Evolutionary conservation across 37 sponge, comb jelly and placozoan genomes (phyloP).

Genomic region (Geodia barretti): DNA sequence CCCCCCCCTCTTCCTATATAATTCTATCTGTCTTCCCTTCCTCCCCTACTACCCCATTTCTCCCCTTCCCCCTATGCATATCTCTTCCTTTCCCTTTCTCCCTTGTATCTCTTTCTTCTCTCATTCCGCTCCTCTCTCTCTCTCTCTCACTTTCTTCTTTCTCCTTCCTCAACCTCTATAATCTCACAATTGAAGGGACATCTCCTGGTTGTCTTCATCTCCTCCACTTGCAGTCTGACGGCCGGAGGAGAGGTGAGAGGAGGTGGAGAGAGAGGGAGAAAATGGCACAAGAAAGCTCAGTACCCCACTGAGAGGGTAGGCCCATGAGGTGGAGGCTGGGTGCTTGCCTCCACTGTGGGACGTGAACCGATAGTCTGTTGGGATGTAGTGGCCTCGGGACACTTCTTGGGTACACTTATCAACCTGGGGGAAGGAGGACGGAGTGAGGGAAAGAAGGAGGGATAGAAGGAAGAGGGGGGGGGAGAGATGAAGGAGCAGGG

Average conservation of each 20-base stretch:
- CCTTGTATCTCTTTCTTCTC: not conserved
- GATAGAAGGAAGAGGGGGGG: no score
- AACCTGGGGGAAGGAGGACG: slow-evolving; percentile 47
- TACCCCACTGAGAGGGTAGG: slow-evolving; percentile 49
- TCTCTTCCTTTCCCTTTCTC: not conserved
- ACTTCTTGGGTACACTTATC: slow-evolving; percentile 27
- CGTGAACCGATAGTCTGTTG: slow-evolving; percentile 64
- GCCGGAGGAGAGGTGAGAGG: not conserved
- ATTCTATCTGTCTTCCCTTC: no score
- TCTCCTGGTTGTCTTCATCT: no score
- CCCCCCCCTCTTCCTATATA: no score
- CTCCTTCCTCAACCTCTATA: not conserved
- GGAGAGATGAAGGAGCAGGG: no score
- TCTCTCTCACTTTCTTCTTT: no score
- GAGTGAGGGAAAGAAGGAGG: no score
- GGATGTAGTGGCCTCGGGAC: slow-evolving; percentile 40
- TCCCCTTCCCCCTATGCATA: no score
- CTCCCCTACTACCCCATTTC: no score
- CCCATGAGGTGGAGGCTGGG: slow-evolving; percentile 35
- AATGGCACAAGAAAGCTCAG: slow-evolving; percentile 40
- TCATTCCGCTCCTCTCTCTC: not conserved
- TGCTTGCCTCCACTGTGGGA: slow-evolving; percentile 18
- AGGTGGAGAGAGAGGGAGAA: slow-evolving; percentile 27
- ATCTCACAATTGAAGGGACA: not conserved
- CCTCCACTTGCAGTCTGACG: no score